Evolutionary conservation across 2,113 vertebrate genomes (phyloP).

Genomic region (Heliornis fulica): DNA sequence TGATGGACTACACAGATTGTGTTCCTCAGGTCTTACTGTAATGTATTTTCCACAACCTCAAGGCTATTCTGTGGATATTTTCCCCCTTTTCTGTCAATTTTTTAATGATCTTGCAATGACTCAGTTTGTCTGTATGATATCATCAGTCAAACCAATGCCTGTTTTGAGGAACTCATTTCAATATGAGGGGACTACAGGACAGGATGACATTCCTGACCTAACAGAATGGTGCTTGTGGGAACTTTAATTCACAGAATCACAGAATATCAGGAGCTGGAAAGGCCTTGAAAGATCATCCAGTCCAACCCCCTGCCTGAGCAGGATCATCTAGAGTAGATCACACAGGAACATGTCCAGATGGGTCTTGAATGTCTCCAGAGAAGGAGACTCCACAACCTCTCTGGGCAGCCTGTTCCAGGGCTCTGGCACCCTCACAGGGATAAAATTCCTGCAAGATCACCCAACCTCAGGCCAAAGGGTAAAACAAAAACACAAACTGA

Average conservation of each 20-base stretch:
- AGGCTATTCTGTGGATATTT: background rate
- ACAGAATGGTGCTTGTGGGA: rapidly evolving
- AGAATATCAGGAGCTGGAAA: too few species aligned
- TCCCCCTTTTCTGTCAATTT: background rate
- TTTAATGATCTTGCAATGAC: background rate
- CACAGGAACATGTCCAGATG: too few species aligned
- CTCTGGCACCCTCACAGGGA: too few species aligned
- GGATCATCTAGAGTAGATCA: too few species aligned
- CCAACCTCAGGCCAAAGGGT: background rate
- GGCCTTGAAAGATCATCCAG: too few species aligned
- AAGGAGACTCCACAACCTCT: too few species aligned
- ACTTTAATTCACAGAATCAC: background rate
- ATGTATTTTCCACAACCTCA: background rate
- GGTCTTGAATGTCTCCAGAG: too few species aligned
- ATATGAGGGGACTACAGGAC: background rate
- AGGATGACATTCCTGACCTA: background rate
- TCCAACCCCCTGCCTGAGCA: too few species aligned
- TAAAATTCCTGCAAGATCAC: background rate
- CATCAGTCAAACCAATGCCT: background rate
- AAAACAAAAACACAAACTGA: background rate
- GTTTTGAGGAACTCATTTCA: background rate
- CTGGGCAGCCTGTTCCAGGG: too few species aligned
- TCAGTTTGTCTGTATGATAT: too few species aligned
- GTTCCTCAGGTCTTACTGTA: background rate
- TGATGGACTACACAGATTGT: background rate